These are phyloP conservation scores for Ictalurus punctatus DNA, from an alignment of 2,113 vertebrate species.

Conservation along the genomic window DNA sequence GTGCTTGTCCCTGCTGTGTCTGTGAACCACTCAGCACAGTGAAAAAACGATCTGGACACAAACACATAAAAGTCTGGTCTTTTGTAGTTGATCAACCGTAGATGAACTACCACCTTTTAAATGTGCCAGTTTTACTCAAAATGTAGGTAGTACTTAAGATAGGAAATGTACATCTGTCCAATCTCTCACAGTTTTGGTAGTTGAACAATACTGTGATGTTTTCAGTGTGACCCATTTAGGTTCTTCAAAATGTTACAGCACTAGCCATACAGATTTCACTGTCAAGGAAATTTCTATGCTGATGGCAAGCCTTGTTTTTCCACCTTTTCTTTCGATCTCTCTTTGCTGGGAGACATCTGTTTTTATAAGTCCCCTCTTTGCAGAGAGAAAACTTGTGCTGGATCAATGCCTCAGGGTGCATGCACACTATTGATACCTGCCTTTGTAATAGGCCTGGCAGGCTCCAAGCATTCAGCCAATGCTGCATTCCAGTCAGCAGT, in stretches of 20 bases:
- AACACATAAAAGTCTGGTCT: background rate
- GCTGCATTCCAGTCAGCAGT: background rate
- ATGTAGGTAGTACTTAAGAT: background rate
- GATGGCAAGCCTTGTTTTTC: background rate
- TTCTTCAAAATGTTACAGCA: background rate
- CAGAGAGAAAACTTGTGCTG: background rate
- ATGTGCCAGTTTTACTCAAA: background rate
- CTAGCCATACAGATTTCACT: background rate
- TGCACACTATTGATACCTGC: background rate
- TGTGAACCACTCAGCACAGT: background rate
- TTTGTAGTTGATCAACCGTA: background rate
- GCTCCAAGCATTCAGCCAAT: background rate
- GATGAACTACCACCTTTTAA: background rate
- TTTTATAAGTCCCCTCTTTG: background rate
- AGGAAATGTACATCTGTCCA: background rate
- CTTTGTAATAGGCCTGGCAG: background rate
- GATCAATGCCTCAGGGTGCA: background rate
- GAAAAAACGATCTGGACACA: background rate
- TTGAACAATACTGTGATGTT: background rate
- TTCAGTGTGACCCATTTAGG: background rate
- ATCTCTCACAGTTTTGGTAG: background rate
- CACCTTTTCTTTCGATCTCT: background rate
- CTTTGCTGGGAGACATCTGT: background rate
- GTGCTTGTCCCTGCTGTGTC: background rate
- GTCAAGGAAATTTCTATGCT: background rate